Conservation (phyloP, 2,888 invertebrate species). For the Leucozona laternaria region DNA sequence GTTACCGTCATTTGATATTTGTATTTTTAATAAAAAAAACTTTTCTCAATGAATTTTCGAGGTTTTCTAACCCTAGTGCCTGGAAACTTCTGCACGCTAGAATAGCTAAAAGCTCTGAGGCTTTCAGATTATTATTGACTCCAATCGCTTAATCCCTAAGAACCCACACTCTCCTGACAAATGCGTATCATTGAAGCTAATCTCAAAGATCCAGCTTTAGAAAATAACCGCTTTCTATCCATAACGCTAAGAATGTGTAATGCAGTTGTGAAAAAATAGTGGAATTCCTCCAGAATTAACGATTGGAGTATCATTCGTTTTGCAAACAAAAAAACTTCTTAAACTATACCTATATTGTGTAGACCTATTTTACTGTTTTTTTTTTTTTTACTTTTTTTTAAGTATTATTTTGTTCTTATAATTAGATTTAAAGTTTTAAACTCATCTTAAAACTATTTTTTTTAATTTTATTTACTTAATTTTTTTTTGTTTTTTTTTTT, state of each 20-base stretch:
- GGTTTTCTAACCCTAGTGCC: background rate
- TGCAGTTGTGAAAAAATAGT: background rate
- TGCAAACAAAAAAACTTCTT: background rate
- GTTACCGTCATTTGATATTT: too few relatives aligned
- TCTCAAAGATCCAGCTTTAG: background rate
- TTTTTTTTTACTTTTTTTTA: conserved; percentile 32
- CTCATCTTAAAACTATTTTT: conserved; percentile 58
- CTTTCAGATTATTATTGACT: background rate
- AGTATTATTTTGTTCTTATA: conserved; percentile 31
- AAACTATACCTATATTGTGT: background rate
- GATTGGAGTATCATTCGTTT: background rate
- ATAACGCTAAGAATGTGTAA: background rate
- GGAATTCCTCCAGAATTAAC: background rate
- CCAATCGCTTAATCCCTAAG: background rate
- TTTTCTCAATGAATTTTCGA: background rate
- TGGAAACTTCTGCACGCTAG: background rate
- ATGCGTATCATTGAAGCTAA: background rate
- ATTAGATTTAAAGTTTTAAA: conserved; percentile 53
- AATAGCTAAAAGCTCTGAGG: background rate
- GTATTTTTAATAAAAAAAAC: too few relatives aligned
- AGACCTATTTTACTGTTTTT: conserved; percentile 9
- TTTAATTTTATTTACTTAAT: conserved; percentile 55
- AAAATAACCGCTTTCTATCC: background rate
- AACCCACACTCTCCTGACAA: background rate
- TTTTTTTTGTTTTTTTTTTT: conserved; percentile 25